Conservation (phyloP, 2,888 invertebrate species). For the Hoplodrina ambigua region DNA sequence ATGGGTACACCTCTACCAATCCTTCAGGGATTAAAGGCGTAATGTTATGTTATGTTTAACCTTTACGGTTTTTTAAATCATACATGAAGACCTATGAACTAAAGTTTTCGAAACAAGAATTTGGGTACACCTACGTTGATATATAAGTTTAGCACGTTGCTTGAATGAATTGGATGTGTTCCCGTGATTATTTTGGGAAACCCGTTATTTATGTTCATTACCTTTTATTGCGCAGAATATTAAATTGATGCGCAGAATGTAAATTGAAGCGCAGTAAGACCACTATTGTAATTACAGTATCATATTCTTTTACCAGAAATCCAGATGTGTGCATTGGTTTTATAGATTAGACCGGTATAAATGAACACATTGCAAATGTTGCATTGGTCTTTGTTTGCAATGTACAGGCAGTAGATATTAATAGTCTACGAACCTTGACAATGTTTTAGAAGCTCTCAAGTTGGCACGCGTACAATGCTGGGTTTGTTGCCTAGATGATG, state of each 20-base stretch:
- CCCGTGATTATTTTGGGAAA: constrained; percentile 15
- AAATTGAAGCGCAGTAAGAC: constrained; percentile 18
- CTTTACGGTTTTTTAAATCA: no score
- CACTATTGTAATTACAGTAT: neutral
- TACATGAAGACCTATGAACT: no score
- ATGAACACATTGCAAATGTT: constrained; percentile 7
- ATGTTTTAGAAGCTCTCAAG: constrained; percentile 31
- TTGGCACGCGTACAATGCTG: constrained; percentile 69
- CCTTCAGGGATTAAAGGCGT: no score
- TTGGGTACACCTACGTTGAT: neutral
- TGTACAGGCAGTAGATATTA: constrained; percentile 32
- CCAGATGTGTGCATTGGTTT: constrained; percentile 4
- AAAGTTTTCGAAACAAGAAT: no score
- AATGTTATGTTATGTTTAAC: no score
- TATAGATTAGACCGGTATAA: neutral
- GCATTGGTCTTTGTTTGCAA: constrained; percentile 40
- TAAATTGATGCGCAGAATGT: constrained; percentile 1
- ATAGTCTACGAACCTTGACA: constrained; percentile 55
- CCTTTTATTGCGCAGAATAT: constrained; percentile 22
- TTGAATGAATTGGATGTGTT: constrained; percentile 10
- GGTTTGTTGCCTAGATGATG: constrained; percentile 56
- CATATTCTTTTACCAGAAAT: neutral
- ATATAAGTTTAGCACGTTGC: neutral
- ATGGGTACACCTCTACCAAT: no score
- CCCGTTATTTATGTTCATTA: constrained; percentile 14